phyloP scores from a whole-genome alignment of 2,113 vertebrate genomes.

The Phrynocephalus versicolor region DNA sequence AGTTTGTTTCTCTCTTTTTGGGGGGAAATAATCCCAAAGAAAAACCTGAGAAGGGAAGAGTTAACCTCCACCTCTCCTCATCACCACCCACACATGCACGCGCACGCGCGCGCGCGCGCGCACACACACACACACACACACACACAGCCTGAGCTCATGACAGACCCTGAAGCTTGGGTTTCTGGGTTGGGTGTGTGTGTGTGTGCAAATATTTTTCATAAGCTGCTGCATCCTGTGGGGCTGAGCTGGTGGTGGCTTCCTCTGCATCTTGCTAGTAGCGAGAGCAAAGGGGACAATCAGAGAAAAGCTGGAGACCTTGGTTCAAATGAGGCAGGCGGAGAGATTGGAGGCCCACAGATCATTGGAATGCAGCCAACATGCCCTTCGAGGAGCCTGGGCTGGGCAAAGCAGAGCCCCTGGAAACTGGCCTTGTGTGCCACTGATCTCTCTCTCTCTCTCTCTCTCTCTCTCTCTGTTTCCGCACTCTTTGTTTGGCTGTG shows the following conservation, averaged over 20 bases:
- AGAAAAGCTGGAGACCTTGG: neutral
- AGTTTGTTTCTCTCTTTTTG: too few species aligned
- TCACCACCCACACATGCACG: too few species aligned
- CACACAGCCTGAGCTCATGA: neutral
- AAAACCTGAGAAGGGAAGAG: neutral
- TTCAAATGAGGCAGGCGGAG: fast-evolving
- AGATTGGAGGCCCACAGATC: neutral
- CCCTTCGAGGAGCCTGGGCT: neutral
- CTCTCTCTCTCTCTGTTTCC: too few species aligned
- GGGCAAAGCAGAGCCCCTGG: neutral
- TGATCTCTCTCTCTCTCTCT: neutral
- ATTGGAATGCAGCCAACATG: slow-evolving; percentile 40
- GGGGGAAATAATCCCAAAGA: neutral
- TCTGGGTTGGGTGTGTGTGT: neutral
- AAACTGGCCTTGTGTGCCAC: slow-evolving; percentile 48
- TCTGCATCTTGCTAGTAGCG: neutral
- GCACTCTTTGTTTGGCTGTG: neutral
- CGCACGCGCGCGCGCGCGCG: too few species aligned
- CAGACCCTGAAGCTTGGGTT: neutral
- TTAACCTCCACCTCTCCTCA: neutral
- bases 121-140: too few species aligned
- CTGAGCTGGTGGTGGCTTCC: neutral
- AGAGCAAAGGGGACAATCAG: neutral
- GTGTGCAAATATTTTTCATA: neutral
- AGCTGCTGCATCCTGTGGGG: neutral